A percentile compares a stretch with the other conserved stretches of the same genome.
phyloP scores from a whole-genome alignment of 2,888 invertebrate species.

The Exephanes ischioxanthus region DNA sequence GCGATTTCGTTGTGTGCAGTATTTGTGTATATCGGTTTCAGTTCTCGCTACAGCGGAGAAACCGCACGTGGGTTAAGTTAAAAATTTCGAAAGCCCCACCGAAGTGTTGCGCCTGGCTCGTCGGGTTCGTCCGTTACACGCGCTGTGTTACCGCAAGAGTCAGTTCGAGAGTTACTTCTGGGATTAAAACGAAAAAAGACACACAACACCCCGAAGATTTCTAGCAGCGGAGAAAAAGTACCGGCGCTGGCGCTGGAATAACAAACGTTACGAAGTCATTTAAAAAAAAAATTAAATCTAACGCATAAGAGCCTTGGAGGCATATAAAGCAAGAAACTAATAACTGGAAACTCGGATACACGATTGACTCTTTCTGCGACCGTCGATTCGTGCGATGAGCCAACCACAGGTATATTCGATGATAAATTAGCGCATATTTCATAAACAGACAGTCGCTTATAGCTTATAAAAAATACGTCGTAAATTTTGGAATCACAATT shows the following conservation, averaged over 20 bases:
- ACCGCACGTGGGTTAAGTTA: background rate
- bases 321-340: constrained; percentile 69
- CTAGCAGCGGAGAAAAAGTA: constrained; percentile 1
- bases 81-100: background rate
- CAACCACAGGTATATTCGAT: constrained; percentile 49
- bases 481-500: background rate
- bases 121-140: background rate
- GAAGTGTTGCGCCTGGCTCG: background rate
- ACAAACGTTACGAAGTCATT: background rate
- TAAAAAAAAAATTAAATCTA: constrained; percentile 12
- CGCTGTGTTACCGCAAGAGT: background rate
- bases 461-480: background rate
- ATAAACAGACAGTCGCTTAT: background rate
- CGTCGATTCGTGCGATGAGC: constrained; percentile 34
- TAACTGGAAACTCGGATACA: background rate
- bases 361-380: background rate
- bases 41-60: background rate
- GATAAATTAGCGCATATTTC: background rate
- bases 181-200: constrained; percentile 13
- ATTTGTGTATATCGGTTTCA: background rate
- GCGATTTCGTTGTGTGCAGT: background rate
- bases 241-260: constrained; percentile 19
- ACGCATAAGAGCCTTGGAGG: constrained; percentile 64
- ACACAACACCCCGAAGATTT: constrained; percentile 29
- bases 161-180: constrained; percentile 7